These are phyloP conservation scores for Theodoxus fluviatilis DNA, from an alignment of 2,888 invertebrate species.

Conservation along the genomic window DNA sequence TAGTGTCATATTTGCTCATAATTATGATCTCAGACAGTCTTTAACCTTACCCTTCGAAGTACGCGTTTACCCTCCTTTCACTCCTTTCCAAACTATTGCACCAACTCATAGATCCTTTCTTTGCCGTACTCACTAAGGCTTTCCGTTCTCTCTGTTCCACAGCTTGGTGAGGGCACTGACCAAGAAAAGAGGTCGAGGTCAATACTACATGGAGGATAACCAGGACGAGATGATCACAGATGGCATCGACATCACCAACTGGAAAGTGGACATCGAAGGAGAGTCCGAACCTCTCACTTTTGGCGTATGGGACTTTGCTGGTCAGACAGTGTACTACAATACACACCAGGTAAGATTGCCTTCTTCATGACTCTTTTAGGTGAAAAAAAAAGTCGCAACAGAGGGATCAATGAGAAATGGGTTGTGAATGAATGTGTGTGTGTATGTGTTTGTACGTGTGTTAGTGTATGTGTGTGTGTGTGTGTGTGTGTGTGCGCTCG, in stretches of 20 bases:
- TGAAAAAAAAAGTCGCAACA: too few species aligned
- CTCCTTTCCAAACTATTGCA: too few species aligned
- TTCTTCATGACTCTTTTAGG: too few species aligned
- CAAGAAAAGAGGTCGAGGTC: too few species aligned
- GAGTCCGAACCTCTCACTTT: conserved; percentile 40
- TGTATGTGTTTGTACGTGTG: background rate
- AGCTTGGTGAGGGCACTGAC: conserved; percentile 59
- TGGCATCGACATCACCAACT: conserved; percentile 64
- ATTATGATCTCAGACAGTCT: too few species aligned
- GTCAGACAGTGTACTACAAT: conserved; percentile 65
- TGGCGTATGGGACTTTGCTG: conserved; percentile 65
- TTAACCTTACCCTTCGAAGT: too few species aligned
- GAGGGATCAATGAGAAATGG: background rate
- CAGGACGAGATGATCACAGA: conserved; percentile 59
- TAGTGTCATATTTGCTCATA: too few species aligned
- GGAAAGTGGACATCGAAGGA: conserved; percentile 45
- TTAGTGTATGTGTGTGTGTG: background rate
- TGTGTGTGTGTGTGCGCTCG: background rate
- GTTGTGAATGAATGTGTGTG: background rate
- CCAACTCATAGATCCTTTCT: too few species aligned
- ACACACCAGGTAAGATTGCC: conserved; percentile 54
- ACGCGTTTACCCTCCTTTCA: too few species aligned
- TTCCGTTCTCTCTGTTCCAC: conserved; percentile 3
- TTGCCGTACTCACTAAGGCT: background rate
- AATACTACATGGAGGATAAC: conserved; percentile 39